A percentile compares a stretch with the other conserved stretches of the same genome.
phyloP scores from a whole-genome alignment of 1,140 invertebrate species.

The Brachionus paranguensis region DNA sequence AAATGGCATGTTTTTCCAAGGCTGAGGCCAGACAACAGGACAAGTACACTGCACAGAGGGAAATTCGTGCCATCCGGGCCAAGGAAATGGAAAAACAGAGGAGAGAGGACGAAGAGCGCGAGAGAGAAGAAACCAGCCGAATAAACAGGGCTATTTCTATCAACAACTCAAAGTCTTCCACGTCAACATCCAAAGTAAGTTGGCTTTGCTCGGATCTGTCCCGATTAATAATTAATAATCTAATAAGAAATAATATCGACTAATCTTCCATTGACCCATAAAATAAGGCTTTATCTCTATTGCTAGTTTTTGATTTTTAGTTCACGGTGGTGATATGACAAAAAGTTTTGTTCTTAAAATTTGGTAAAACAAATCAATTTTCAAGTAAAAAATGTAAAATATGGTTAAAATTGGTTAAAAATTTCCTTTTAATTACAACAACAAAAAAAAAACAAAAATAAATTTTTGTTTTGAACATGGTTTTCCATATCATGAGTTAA shows the following conservation, averaged over 20 bases:
- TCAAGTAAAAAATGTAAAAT: no score
- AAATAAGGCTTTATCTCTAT: neutral
- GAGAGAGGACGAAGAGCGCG: slow-evolving; percentile 23
- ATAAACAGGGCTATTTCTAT: neutral
- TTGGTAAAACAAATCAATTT: no score
- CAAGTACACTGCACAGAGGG: slow-evolving; percentile 36
- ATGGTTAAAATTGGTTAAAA: no score
- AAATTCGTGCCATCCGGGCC: slow-evolving; percentile 12
- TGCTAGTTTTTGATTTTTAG: neutral
- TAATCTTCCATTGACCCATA: neutral
- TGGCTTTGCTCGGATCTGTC: neutral
- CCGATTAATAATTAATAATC: neutral
- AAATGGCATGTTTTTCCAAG: neutral
- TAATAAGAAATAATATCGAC: neutral
- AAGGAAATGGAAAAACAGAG: slow-evolving; percentile 39
- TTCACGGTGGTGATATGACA: neutral
- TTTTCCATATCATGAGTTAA: no score
- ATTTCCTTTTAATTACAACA: no score
- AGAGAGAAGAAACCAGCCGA: neutral
- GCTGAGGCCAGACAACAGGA: slow-evolving; percentile 24
- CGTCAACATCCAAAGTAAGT: neutral
- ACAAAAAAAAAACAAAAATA: no score
- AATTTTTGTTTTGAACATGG: no score
- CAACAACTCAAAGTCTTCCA: neutral
- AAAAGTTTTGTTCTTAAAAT: no score